A percentile compares a stretch with the other conserved stretches of the same genome.
phyloP scores from a whole-genome alignment of 1,140 invertebrate species.

The Cryptotermes secundus region DNA sequence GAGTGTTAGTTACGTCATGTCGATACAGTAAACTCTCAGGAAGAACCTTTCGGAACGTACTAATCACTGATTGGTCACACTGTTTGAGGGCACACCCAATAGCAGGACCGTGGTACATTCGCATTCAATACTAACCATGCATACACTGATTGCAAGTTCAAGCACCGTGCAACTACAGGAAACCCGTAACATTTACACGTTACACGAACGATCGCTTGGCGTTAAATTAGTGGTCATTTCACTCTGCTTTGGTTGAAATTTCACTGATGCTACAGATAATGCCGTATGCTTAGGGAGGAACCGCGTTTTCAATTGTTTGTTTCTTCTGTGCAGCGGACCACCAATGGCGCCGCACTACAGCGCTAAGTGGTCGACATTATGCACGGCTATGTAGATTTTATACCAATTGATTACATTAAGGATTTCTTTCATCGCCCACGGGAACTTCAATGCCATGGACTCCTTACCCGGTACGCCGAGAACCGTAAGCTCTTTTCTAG shows the following conservation, averaged over 20 bases:
- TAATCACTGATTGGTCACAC: slow-evolving; percentile 16
- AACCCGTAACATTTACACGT: neutral
- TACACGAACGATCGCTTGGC: neutral
- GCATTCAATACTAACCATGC: neutral
- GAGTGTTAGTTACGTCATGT: neutral
- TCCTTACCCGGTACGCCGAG: too few relatives aligned
- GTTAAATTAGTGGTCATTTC: neutral
- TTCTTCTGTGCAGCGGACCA: neutral
- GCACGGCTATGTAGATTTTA: neutral
- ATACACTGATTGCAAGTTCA: neutral
- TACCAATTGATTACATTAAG: neutral
- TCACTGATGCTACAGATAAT: neutral
- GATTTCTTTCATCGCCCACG: neutral
- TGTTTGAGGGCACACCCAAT: neutral
- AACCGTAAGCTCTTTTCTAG: too few relatives aligned
- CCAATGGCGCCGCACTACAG: neutral
- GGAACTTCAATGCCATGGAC: too few relatives aligned
- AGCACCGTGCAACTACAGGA: neutral
- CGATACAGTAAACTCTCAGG: neutral
- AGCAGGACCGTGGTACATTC: neutral
- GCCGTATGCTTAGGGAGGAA: neutral
- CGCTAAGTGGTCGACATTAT: neutral
- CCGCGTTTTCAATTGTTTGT: neutral
- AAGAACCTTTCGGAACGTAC: neutral
- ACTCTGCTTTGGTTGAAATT: neutral